These are phyloP conservation scores for Drosophila macrospina DNA, from an alignment of 2,888 invertebrate genomes.

Conservation along the genomic window DNA sequence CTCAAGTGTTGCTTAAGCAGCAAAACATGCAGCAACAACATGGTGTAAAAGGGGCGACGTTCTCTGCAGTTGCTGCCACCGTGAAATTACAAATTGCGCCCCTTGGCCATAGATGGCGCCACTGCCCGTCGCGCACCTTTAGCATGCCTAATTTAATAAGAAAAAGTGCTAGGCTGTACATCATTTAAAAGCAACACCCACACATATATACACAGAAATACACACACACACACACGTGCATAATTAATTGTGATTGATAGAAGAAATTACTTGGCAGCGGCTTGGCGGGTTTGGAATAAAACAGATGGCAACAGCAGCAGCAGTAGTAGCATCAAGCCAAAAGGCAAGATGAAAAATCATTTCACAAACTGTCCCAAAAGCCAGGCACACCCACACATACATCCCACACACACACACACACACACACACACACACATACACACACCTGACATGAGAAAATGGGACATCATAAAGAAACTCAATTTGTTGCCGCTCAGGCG, in stretches of 20 bases:
- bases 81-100: constrained; percentile 75
- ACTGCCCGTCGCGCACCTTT: constrained; percentile 54
- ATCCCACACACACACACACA: constrained; percentile 25
- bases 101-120: constrained; percentile 45
- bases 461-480: constrained; percentile 81
- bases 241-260: constrained; percentile 83
- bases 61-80: constrained; percentile 44
- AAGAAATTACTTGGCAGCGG: constrained; percentile 71
- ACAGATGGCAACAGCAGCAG: constrained; percentile 60
- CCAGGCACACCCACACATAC: constrained; percentile 28
- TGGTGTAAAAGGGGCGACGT: constrained; percentile 5
- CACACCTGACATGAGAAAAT: constrained; percentile 53
- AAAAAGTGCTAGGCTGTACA: constrained; percentile 62
- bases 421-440: constrained; percentile 19
- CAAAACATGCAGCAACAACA: constrained; percentile 50
- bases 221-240: constrained; percentile 33
- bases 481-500: constrained; percentile 80
- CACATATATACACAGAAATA: constrained; percentile 16
- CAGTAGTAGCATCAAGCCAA: constrained; percentile 27
- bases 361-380: constrained; percentile 76
- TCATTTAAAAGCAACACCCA: constrained; percentile 55
- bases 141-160: constrained; percentile 75
- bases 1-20: constrained; percentile 58
- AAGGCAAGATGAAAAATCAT: constrained; percentile 77
- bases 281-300: constrained; percentile 46